Base-by-base conservation (phyloP, 2,797 vertebrate genomes). In the Parambassis ranga region DNA sequence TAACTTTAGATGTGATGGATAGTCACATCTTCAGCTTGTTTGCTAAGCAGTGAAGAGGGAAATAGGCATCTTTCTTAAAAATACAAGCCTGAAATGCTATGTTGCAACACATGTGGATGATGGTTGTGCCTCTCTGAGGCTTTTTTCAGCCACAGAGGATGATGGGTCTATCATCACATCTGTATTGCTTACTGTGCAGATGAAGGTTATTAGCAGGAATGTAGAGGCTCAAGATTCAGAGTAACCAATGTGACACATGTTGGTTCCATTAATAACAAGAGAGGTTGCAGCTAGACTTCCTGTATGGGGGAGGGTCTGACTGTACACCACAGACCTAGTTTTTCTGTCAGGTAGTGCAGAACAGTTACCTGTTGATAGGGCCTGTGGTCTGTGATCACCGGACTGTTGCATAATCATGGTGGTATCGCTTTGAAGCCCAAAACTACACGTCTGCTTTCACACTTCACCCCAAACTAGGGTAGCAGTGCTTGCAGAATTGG, bases 351-450 rank as follows among this genome's bases (percentile, higher is more conserved):
- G 44, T 73, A 52, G 14, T 67, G 16, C 11, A 37, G 13, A 57
- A 59, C 75, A 43, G 67, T 56, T 87, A 89, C 70, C 80, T 86
- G 71, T 76, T 69, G 59, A 65, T 61, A 60, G 59, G 65, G 35
- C 35, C 39, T 69, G 44, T 44, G 50, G 49, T 57, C 33, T 48
- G n/a, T n/a, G 70, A 82, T 79, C 56, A 71, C 57, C 37, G 64
- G 36, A 63, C 31, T 65, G 58, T 86, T 85, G 83, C 4, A 39
- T 62, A 73, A 81, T 53, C 56, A 64, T 58, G 47, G 49, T 46
- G 49, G 47, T 7, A 22, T 79, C 81, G 86, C 55, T 33, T 81
- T 77, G 64, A 59, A 18, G 47, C 77, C 58, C 62, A 32, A 3
- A 77, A 63, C 52, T 66, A 53, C 35, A 55, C 9, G 49, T 42